Evolutionary conservation across 2,113 vertebrate genomes (phyloP).

Genomic region (Brienomyrus longianalis): DNA sequence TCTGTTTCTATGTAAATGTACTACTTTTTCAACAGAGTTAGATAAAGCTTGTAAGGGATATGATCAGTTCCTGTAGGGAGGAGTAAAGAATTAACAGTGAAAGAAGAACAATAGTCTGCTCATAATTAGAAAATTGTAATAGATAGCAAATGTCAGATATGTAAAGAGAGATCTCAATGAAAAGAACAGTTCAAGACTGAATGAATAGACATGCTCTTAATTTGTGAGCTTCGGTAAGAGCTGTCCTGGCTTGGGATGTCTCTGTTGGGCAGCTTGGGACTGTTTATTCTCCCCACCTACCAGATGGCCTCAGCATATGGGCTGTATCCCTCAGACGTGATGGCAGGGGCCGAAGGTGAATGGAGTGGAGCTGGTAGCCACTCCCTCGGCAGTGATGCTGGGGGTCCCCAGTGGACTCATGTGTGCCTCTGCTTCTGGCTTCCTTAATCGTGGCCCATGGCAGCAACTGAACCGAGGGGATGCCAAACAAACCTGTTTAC

Average conservation of each 20-base stretch:
- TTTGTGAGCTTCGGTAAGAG: constrained; percentile 1
- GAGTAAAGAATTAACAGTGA: not conserved
- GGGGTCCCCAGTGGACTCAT: not conserved
- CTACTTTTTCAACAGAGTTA: not conserved
- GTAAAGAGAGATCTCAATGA: not conserved
- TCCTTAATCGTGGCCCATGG: not conserved
- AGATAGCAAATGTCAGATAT: not conserved
- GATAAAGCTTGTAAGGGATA: not conserved
- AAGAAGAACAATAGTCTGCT: not conserved
- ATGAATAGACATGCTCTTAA: not conserved
- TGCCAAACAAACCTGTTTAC: constrained; percentile 6
- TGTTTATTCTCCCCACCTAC: not conserved
- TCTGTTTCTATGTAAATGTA: not conserved
- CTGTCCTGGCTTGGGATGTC: not conserved
- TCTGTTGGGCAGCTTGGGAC: not conserved
- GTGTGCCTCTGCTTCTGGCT: not conserved
- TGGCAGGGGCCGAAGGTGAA: not conserved
- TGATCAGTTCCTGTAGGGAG: not conserved
- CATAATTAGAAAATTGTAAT: not conserved
- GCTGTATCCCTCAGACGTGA: not conserved
- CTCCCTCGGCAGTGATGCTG: not conserved
- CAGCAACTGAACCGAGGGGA: not conserved
- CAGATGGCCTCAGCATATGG: constrained; percentile 15
- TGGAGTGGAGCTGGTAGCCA: not conserved
- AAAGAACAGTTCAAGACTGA: not conserved